Base-by-base conservation (phyloP, 2,113 vertebrate species). In the Perca flavescens region DNA sequence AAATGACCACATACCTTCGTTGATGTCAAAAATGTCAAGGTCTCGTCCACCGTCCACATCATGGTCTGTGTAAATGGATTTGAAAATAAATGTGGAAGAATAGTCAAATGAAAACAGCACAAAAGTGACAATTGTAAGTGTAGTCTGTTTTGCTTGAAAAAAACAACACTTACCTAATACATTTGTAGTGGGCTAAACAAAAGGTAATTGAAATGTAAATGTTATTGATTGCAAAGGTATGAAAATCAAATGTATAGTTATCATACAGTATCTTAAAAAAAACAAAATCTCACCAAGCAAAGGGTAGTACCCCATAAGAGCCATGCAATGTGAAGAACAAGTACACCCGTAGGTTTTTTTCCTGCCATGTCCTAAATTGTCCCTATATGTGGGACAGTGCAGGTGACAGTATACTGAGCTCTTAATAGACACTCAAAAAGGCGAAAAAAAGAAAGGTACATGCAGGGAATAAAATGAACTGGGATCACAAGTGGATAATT, bases 11-110 rank as follows among this genome's bases (percentile, higher is more conserved):
- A 28, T 75, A 98, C 98, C 97, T 96, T 97, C 92, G 85, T 99
- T 99, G 85, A 99, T 97, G 85, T 98, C 94, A 36, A 99, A 97
- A 92, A 99, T 97, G 87, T 99, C 98, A 62, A 61, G 93, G 75
- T 97, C 94, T 58, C 85, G 86, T 89, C 96, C 97, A 65, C 88
- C 93, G 21, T 99, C 98, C 47, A 98, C 54, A 12, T 98, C 96
- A 90, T 94, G 89, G 77, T 96, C 96, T 97, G 93, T 96, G 91
- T 63, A 1, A 90, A 94, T 9, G 87, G 13, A 21, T 12, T 12
- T 17, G 4, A 40, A 57, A 60, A 54, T 6, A 11, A 57, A 46
- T n/a, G 53, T 40, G 3, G 3, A 34, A 53, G 3, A 46, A 53
- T 46, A 17, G 4, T 40, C 0, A 68, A 47, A 50, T 17, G 3